Conservation (phyloP, 1,140 invertebrate species). For the Trichomalopsis sarcophagae region DNA sequence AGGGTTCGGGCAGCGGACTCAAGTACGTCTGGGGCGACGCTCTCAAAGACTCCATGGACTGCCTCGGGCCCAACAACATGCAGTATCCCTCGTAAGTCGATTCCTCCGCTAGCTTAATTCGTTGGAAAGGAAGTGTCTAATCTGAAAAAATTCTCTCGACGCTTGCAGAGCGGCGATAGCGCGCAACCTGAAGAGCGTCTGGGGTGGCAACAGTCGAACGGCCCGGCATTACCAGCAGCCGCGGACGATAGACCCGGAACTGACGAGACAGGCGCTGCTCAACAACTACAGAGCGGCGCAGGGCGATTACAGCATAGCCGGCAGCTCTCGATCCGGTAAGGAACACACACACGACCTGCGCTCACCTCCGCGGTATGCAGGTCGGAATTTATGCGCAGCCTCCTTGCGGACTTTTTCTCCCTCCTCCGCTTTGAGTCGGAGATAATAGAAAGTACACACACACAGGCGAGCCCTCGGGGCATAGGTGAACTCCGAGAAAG, state of each 20-base stretch:
- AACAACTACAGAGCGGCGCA: slow-evolving; percentile 70
- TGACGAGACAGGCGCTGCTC: slow-evolving; percentile 82
- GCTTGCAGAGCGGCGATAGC: slow-evolving; percentile 79
- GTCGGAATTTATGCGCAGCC: slow-evolving; percentile 30
- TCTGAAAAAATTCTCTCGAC: background rate
- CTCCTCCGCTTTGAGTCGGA: background rate
- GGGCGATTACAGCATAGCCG: slow-evolving; percentile 68
- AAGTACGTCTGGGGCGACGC: slow-evolving; percentile 92
- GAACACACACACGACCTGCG: background rate
- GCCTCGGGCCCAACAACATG: slow-evolving; percentile 85
- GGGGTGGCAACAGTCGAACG: slow-evolving; percentile 78
- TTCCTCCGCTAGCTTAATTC: too few species aligned
- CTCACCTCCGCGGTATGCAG: slow-evolving; percentile 28
- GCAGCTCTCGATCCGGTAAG: slow-evolving; percentile 67
- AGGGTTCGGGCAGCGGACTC: slow-evolving; percentile 77
- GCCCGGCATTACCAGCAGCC: slow-evolving; percentile 77
- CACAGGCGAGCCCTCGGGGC: background rate
- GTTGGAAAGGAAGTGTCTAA: background rate
- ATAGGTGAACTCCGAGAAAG: background rate
- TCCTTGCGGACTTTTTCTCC: background rate
- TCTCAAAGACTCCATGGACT: slow-evolving; percentile 82
- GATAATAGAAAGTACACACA: background rate
- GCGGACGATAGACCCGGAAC: slow-evolving; percentile 80
- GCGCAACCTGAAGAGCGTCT: slow-evolving; percentile 78
- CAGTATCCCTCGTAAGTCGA: slow-evolving; percentile 87